Base-by-base conservation (phyloP, 2,888 invertebrate species). In the Horisme vitalbata region DNA sequence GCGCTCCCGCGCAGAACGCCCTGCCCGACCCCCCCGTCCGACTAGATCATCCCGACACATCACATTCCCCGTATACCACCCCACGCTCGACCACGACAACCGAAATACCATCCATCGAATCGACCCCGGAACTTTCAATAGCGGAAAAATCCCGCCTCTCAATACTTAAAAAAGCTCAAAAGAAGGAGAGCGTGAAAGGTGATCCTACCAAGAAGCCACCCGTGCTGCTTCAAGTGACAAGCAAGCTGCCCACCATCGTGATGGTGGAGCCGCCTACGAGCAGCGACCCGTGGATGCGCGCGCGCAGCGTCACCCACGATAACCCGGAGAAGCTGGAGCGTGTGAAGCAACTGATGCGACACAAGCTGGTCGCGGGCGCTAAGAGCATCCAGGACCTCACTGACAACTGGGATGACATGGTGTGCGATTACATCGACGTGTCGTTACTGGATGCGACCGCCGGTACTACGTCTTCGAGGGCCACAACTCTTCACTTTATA, bases 341-440 rank as follows among this genome's bases (percentile, higher is more conserved):
- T n/a, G 84, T 83, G 7, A 83, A 83, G 52, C 68, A 61, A 1
- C 52, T 87, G 11, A 85, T 88, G 85, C 71, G 85, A 2, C 69
- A 68, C 5, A 84, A 84, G 45, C 61, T 88, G 15, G 66, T 87
- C 1, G 61, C 77, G 0, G 62, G 68, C 11, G 79, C 86, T 1
- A 73, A 65, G 14, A 72, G 52, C 41, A 76, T 86, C 5, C 72
- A 74, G n/a, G 85, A 86, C 4, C 70, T 87, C 1, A 80, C 81
- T 0, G 77, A 80, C 9, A 74, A 87, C 53, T 86, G 86, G 86
- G 85, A 86, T 35, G 79, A 82, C 1, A 50, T 79, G 55, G 63
- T 88, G 3, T 88, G 88, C 52, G 88, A 88, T 50, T 86, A 87
- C 50, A 67, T 88, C 9, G 87, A 88, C 43, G 59, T 75, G 24